These are phyloP conservation scores for Chloroclystis v-ata DNA, from an alignment of 2,888 invertebrate species.

Conservation along the genomic window DNA sequence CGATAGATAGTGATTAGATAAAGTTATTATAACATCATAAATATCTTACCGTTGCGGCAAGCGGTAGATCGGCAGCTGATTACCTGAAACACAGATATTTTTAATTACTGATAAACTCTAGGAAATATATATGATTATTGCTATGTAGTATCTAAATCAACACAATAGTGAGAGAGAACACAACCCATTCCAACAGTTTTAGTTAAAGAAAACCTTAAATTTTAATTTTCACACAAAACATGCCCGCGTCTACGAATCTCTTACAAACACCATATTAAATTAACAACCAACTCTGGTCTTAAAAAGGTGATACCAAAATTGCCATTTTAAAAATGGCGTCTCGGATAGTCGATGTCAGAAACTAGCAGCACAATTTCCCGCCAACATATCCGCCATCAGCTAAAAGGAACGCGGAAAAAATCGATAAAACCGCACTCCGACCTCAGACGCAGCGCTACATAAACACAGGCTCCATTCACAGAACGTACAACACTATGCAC, in stretches of 20 bases:
- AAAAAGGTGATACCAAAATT: too few relatives aligned
- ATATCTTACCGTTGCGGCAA: conserved; percentile 57
- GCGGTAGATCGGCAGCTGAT: conserved; percentile 33
- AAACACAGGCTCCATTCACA: conserved; percentile 59
- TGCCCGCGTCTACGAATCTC: too few relatives aligned
- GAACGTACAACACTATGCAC: conserved; percentile 45
- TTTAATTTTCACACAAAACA: too few relatives aligned
- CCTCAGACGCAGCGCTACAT: conserved; percentile 48
- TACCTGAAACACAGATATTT: conserved; percentile 38
- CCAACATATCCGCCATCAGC: conserved; percentile 36
- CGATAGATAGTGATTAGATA: conserved; percentile 5
- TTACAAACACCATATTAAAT: too few relatives aligned
- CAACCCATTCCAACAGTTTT: too few relatives aligned
- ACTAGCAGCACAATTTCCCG: conserved; percentile 34
- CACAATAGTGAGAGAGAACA: too few relatives aligned
- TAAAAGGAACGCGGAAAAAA: conserved; percentile 41
- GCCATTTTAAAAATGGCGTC: too few relatives aligned
- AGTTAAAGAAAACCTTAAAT: too few relatives aligned
- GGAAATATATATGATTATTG: conserved; percentile 5
- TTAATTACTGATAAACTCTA: background rate
- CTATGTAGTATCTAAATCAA: too few relatives aligned
- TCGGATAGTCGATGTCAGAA: conserved; percentile 17
- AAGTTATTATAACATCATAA: conserved; percentile 1
- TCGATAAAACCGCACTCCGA: conserved; percentile 51
- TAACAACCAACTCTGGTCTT: too few relatives aligned